Evolutionary conservation across 2,113 vertebrate species (phyloP), one percentile per base, ranked within the genome.

Genomic region (Nycticebus coucang): DNA sequence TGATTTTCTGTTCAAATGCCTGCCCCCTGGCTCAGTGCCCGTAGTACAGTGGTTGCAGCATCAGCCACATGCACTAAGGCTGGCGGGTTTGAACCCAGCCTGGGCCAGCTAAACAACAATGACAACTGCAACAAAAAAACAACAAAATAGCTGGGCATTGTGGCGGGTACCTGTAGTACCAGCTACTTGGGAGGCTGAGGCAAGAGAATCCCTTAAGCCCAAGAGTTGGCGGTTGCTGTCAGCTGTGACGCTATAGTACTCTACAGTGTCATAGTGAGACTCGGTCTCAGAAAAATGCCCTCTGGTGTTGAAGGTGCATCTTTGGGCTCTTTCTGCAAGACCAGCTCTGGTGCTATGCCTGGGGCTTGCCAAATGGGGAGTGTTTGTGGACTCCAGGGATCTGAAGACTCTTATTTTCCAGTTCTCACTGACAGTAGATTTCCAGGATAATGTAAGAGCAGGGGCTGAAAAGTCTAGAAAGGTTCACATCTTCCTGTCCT

Each of bases 11-110:
- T 50, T 92, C 68, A 41, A 10, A 28, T 0, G 15, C 3, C n/a
- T 53, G 59, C 96, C 94, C 59, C 64, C 96, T 98, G 85, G 90
- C 45, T 50, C 45, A 10, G 45, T 9, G 10, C 45, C 45, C 9
- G 45, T 50, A 50, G 45, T 50, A 50, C 45, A 50, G 45, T 50
- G 45, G 45, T 50, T 50, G 8, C 10, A 8, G 45, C 45, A 50
- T 10, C 45, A 50, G 45, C 45, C 45, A 50, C 10, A 10, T 50
- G 10, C 8, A 50, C 45, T 10, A 1, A 50, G 45, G 45, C 45
- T 50, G 45, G 45, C 10, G 45, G 10, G 45, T 50, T 50, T 9
- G 45, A 50, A 50, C 7, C 45, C 45, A 50, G 45, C 8, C 45
- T 50, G 45, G 10, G 45, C 45, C 45, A 50, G 45, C 45, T 50